Conservation (phyloP, 2,797 vertebrate species). For the Catamblyrhynchus diadema region DNA sequence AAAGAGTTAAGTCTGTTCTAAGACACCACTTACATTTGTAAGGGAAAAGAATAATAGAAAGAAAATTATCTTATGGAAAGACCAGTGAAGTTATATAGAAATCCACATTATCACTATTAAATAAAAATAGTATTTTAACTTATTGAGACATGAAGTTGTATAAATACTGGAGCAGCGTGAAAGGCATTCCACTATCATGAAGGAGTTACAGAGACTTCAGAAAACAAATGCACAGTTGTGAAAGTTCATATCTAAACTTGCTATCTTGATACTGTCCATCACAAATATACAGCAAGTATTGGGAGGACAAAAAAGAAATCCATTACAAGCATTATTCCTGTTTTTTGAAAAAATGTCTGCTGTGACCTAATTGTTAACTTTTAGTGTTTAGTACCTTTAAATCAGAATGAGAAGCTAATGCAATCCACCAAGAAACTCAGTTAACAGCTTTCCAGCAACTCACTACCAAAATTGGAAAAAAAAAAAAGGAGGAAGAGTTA, state of each 20-base stretch:
- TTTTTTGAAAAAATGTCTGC: background rate
- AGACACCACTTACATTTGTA: background rate
- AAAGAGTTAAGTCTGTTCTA: background rate
- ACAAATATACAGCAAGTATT: background rate
- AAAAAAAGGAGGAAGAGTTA: background rate
- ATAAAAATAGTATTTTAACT: background rate
- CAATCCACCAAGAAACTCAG: background rate
- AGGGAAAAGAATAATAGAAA: background rate
- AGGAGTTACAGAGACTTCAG: background rate
- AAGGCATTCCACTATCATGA: background rate
- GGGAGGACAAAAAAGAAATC: background rate
- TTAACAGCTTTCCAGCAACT: background rate
- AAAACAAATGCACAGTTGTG: background rate
- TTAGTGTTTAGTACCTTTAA: background rate
- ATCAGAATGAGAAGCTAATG: background rate
- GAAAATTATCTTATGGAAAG: background rate
- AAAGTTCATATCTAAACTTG: background rate
- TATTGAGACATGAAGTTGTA: background rate
- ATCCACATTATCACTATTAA: background rate
- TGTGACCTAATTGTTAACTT: background rate
- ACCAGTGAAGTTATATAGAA: background rate
- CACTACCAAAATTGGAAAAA: background rate
- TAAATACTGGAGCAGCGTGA: accelerated
- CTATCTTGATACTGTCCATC: background rate
- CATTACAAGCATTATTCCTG: background rate